These are phyloP conservation scores for Macropus fuliginosus DNA, from an alignment of 2,797 vertebrate species.

Conservation along the genomic window DNA sequence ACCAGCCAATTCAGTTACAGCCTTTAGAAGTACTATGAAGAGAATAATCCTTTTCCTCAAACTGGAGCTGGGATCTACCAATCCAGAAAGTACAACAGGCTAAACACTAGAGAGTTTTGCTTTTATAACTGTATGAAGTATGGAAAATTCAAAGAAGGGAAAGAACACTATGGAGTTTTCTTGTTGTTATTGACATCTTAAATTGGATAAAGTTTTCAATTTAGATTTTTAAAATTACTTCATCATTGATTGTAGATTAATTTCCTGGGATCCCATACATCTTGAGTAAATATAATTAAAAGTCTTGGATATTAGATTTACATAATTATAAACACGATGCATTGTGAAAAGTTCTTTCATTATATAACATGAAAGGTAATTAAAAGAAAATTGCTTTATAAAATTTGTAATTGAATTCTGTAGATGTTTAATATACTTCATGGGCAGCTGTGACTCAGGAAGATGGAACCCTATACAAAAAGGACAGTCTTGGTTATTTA, in stretches of 20 bases:
- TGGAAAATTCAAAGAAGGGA: slow-evolving; percentile 10
- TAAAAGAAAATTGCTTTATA: slow-evolving; percentile 60
- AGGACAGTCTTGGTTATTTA: slow-evolving; percentile 9
- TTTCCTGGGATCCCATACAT: slow-evolving; percentile 20
- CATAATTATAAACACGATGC: slow-evolving; percentile 41
- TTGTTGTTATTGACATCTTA: slow-evolving; percentile 14
- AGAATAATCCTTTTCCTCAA: not conserved
- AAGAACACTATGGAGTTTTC: slow-evolving; percentile 27
- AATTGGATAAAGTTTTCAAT: slow-evolving; percentile 41
- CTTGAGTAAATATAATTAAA: slow-evolving; percentile 50
- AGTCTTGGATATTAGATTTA: slow-evolving; percentile 24
- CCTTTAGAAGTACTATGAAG: slow-evolving; percentile 18
- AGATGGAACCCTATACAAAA: not conserved
- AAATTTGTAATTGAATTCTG: slow-evolving; percentile 43
- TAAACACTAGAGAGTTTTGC: not conserved
- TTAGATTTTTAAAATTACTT: slow-evolving; percentile 24
- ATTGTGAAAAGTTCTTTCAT: slow-evolving; percentile 38
- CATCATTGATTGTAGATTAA: slow-evolving; percentile 24
- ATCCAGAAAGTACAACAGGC: not conserved
- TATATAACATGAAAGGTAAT: slow-evolving; percentile 1
- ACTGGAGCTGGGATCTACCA: slow-evolving; percentile 33
- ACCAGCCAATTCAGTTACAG: slow-evolving; percentile 6
- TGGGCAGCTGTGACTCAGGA: not conserved
- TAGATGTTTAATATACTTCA: slow-evolving; percentile 25
- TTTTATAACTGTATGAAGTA: not conserved